Conservation (phyloP, 2,113 vertebrate genomes). For the Zapornia atra region DNA sequence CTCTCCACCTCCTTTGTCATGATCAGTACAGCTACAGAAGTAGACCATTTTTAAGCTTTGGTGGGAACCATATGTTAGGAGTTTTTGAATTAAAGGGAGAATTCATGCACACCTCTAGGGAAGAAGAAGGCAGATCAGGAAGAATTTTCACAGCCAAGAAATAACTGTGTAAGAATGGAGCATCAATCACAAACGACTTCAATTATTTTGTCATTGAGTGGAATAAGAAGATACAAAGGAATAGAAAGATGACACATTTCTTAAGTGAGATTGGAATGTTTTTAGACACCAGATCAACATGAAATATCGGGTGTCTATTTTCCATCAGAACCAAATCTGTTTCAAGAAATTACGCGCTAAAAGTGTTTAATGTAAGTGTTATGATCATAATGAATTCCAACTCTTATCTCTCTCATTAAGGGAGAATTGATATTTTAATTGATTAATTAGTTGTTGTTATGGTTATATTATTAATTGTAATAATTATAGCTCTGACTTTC, state of each 20-base stretch:
- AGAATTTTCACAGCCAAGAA: slow-evolving; percentile 34
- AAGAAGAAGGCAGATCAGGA: slow-evolving; percentile 31
- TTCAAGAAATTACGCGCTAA: not conserved
- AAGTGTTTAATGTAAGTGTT: slow-evolving; percentile 20
- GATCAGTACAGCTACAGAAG: not conserved
- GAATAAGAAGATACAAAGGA: slow-evolving; percentile 38
- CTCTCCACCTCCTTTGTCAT: not conserved
- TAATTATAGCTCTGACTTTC: slow-evolving; percentile 1
- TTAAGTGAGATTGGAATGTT: not conserved
- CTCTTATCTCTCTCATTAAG: slow-evolving; percentile 15
- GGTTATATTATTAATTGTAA: slow-evolving; percentile 4
- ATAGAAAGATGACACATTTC: slow-evolving; percentile 43
- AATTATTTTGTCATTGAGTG: slow-evolving; percentile 46
- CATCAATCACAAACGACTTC: slow-evolving; percentile 30
- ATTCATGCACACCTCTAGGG: slow-evolving; percentile 5
- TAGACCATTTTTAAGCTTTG: slow-evolving; percentile 15
- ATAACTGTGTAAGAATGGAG: slow-evolving; percentile 32
- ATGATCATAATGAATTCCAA: slow-evolving; percentile 35
- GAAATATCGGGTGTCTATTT: slow-evolving; percentile 51
- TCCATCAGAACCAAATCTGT: slow-evolving; percentile 28
- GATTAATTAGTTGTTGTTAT: slow-evolving; percentile 36
- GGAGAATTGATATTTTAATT: slow-evolving; percentile 9
- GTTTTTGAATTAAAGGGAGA: slow-evolving; percentile 3
- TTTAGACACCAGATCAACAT: slow-evolving; percentile 47
- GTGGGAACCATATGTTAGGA: not conserved